Base-by-base conservation (phyloP, 2,888 invertebrate genomes). In the Sarcophaga variegata region DNA sequence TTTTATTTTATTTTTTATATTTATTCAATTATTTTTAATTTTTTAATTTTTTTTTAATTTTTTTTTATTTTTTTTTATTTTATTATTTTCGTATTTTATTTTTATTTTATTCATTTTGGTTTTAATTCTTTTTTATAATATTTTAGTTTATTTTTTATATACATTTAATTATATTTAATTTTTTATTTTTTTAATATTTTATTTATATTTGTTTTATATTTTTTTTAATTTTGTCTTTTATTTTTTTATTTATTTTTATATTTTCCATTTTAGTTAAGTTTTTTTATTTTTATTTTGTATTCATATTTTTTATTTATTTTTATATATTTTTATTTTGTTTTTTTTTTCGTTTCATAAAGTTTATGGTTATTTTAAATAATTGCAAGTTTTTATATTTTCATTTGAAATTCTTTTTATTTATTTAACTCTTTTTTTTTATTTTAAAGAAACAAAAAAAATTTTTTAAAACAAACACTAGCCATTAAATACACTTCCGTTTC, bases 401-500 rank as follows among this genome's bases (percentile, higher is more conserved):
- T 22, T 74, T 54, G 3, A 11, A 62, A 14, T 54, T 12, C 0
- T 54, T 54, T 54, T 12, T 54, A 54, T 49, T 49, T 49, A 14
- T 54, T 54, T 17, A 62, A 49, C 5, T 63, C 22, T 60, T 72
- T 66, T 66, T 60, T 72, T 66, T 66, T 25, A 8, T 14, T 74
- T 72, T 2, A 25, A 60, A 62, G 63, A n/a, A 62, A 22, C 54
- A 14, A 14, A 45, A 37, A 27, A 27, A 79, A 20, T 64, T 82
- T 59, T 22, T 47, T 83, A 47, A 79, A 11, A 69, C 63, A 79
- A n/a, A 54, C 79, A n/a, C 62, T 62, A 70, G 79, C 60, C 83
- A 80, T 83, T 83, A 83, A 83, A 77, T 77, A 69, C 77, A 81
- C 74, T 81, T 86, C 86, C 81, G 83, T 83, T 86, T 81, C 64